phyloP scores from a whole-genome alignment of 2,797 vertebrate species.

The Fratercula arctica region DNA sequence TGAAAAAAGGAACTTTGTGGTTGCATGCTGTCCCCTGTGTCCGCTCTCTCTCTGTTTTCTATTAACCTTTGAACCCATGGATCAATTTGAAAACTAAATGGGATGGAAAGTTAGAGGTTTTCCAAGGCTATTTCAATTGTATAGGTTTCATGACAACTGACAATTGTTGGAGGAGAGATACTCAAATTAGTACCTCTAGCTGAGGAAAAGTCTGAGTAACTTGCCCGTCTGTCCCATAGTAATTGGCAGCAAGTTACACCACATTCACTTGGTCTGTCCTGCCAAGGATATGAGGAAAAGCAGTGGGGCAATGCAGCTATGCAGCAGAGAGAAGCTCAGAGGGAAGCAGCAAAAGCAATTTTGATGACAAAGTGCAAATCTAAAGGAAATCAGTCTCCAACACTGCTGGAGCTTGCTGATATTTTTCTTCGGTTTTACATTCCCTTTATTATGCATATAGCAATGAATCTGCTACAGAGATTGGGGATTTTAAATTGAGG shows the following conservation, averaged over 20 bases:
- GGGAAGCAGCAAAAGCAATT: neutral
- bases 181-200: neutral
- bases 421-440: neutral
- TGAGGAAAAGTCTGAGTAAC: neutral
- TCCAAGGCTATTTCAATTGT: neutral
- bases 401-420: neutral
- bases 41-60: neutral
- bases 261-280: neutral
- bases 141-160: neutral
- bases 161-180: neutral
- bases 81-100: neutral
- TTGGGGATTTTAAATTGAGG: accelerated
- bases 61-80: neutral
- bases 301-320: neutral
- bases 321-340: neutral
- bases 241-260: accelerated
- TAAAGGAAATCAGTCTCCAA: neutral
- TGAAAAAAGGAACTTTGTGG: neutral
- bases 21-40: neutral
- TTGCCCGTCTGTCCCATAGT: neutral
- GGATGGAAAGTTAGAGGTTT: neutral
- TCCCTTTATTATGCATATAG: neutral
- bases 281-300: neutral
- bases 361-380: neutral
- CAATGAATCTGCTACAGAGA: neutral